Evolutionary conservation across 2,888 invertebrate species (phyloP).

Genomic region (Acronicta psi): DNA sequence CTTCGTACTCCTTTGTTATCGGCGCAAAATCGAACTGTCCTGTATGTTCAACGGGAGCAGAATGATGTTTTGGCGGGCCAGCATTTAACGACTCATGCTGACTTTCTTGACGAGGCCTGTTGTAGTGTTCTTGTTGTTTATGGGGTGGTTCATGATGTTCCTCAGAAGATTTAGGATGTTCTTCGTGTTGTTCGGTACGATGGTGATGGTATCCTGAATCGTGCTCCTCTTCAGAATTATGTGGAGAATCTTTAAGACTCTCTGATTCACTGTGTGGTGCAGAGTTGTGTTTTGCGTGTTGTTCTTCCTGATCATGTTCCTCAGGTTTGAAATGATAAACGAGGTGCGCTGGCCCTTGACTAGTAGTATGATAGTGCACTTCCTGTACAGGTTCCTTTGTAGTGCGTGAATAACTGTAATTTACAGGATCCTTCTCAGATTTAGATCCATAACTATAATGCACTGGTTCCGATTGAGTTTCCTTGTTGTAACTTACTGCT

Average conservation of each 20-base stretch:
- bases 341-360: slow-evolving; percentile 71
- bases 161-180: slow-evolving; percentile 37
- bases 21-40: slow-evolving; percentile 63
- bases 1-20: slow-evolving; percentile 71
- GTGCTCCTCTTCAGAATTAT: slow-evolving; percentile 54
- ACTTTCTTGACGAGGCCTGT: slow-evolving; percentile 24
- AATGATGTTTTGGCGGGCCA: slow-evolving; percentile 41
- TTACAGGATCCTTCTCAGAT: slow-evolving; percentile 72
- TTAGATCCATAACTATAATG: slow-evolving; percentile 74
- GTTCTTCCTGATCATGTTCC: slow-evolving; percentile 54
- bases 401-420: slow-evolving; percentile 70
- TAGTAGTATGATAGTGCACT: slow-evolving; percentile 67
- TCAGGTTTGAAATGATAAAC: slow-evolving; percentile 70
- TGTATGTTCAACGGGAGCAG: slow-evolving; percentile 50
- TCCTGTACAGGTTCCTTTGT: slow-evolving; percentile 71
- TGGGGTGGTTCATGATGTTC: slow-evolving; percentile 44
- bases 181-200: slow-evolving; percentile 31
- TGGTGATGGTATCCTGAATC: slow-evolving; percentile 45
- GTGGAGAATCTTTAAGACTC: slow-evolving; percentile 35
- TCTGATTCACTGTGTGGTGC: slow-evolving; percentile 53
- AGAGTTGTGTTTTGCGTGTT: slow-evolving; percentile 35
- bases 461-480: slow-evolving; percentile 76
- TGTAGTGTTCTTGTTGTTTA: slow-evolving; percentile 41
- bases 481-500: slow-evolving; percentile 78
- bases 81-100: slow-evolving; percentile 28